Percentiles rank a stretch among this genome's conserved stretches.
These are phyloP conservation scores for Clavelina lepadiformis DNA, from an alignment of 23 tunicate genomes.

Conservation along the genomic window DNA sequence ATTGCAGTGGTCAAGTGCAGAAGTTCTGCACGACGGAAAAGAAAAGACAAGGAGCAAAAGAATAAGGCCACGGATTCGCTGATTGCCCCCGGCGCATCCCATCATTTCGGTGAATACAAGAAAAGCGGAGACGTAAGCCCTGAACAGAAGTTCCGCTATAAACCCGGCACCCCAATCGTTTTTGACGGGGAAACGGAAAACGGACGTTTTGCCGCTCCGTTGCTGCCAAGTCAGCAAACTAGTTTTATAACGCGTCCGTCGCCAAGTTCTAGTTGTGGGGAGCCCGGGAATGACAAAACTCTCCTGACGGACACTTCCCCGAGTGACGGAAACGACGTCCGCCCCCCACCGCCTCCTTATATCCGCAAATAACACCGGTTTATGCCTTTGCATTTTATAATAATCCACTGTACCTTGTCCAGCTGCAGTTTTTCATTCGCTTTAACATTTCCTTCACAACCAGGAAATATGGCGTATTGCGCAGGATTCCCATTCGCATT, in stretches of 20 bases:
- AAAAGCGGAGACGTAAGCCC: neutral
- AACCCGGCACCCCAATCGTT: slow-evolving; percentile 57
- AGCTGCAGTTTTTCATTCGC: slow-evolving; percentile 4
- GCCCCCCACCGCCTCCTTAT: slow-evolving; percentile 48
- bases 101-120: neutral
- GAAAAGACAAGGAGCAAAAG: slow-evolving; percentile 6
- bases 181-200: slow-evolving; percentile 48
- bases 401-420: neutral
- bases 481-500: too few species aligned
- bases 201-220: slow-evolving; percentile 15
- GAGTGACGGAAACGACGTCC: slow-evolving; percentile 1
- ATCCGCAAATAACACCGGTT: slow-evolving; percentile 7
- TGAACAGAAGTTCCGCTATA: slow-evolving; percentile 17
- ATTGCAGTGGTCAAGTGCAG: slow-evolving; percentile 43
- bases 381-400: neutral
- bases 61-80: slow-evolving; percentile 15
- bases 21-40: slow-evolving; percentile 5
- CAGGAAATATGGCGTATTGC: too few species aligned
- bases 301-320: neutral
- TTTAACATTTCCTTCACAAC: neutral
- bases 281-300: neutral
- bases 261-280: neutral
- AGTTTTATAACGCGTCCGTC: neutral
- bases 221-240: slow-evolving; percentile 10
- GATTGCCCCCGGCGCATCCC: slow-evolving; percentile 12